phyloP scores from a whole-genome alignment of 1,140 invertebrate species.

The Bombus confusus region DNA sequence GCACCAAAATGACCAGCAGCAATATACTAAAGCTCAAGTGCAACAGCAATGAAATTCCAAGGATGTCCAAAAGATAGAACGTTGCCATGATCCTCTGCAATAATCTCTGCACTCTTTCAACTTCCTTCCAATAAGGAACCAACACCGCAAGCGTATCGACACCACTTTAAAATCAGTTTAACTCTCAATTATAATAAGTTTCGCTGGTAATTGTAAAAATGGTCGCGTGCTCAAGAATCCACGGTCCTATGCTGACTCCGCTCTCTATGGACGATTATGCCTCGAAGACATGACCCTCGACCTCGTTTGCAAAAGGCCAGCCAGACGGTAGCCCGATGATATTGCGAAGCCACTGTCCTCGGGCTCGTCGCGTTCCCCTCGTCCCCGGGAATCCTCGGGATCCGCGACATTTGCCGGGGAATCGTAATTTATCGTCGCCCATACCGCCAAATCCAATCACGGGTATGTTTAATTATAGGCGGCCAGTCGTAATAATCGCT shows the following conservation, averaged over 20 bases:
- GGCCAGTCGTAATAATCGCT: background rate
- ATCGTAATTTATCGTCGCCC: conserved; percentile 18
- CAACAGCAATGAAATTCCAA: conserved; percentile 64
- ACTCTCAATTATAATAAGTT: background rate
- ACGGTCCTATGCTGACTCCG: conserved; percentile 29
- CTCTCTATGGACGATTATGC: conserved; percentile 32
- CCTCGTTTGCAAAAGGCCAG: conserved; percentile 45
- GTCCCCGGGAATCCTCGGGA: background rate
- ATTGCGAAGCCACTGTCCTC: conserved; percentile 32
- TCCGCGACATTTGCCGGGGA: background rate
- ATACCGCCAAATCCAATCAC: background rate
- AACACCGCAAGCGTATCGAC: conserved; percentile 13
- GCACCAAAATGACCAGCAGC: conserved; percentile 61
- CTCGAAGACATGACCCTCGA: conserved; percentile 40
- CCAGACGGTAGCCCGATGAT: conserved; percentile 28
- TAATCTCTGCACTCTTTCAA: background rate
- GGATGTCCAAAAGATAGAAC: conserved; percentile 52
- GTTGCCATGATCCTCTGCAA: background rate
- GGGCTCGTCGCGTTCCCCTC: background rate
- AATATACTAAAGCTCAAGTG: conserved; percentile 64
- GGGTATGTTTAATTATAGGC: conserved; percentile 46
- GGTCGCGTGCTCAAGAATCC: conserved; percentile 22
- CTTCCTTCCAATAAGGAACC: background rate
- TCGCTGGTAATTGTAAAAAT: conserved; percentile 38
- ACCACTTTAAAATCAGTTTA: background rate